These are phyloP conservation scores for Lasiommata megera DNA, from an alignment of 2,888 invertebrate genomes.

Conservation along the genomic window DNA sequence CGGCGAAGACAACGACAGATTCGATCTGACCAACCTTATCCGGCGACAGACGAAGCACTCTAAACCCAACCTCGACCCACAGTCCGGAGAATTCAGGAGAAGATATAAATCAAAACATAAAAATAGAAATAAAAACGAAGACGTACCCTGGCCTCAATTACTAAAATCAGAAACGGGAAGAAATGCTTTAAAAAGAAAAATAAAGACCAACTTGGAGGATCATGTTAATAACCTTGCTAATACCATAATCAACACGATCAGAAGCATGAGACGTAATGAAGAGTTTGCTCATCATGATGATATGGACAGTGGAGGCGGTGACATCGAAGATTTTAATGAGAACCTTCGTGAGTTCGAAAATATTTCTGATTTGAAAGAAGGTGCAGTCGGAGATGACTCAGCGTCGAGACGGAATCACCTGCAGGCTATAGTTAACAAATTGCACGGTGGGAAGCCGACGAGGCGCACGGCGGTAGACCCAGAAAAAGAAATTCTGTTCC, in stretches of 20 bases:
- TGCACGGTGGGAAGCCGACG: constrained; percentile 27
- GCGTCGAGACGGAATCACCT: constrained; percentile 25
- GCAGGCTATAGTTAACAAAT: constrained; percentile 26
- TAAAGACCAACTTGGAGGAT: constrained; percentile 23
- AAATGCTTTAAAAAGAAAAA: constrained; percentile 16
- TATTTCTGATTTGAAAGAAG: constrained; percentile 7
- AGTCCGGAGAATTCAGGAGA: constrained; percentile 35
- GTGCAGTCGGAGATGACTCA: constrained; percentile 1
- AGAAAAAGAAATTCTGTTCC: constrained; percentile 43
- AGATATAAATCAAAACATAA: constrained; percentile 23
- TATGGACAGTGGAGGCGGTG: constrained; percentile 36
- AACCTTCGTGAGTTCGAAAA: constrained; percentile 39
- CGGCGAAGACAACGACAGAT: constrained; percentile 53
- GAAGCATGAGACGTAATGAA: constrained; percentile 23
- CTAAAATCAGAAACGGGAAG: constrained; percentile 11
- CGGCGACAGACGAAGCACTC: constrained; percentile 38
- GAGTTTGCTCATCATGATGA: constrained; percentile 44
- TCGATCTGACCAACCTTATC: constrained; percentile 48
- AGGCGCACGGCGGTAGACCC: constrained; percentile 19
- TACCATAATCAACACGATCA: constrained; percentile 27
- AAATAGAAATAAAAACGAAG: no score
- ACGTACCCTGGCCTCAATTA: constrained; percentile 10
- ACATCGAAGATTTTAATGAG: constrained; percentile 42
- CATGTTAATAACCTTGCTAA: constrained; percentile 32
- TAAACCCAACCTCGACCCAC: constrained; percentile 23